Evolutionary conservation across 1,140 invertebrate genomes (phyloP), one percentile per base, ranked within the genome.

Genomic region (Zaprionus tsacasi): DNA sequence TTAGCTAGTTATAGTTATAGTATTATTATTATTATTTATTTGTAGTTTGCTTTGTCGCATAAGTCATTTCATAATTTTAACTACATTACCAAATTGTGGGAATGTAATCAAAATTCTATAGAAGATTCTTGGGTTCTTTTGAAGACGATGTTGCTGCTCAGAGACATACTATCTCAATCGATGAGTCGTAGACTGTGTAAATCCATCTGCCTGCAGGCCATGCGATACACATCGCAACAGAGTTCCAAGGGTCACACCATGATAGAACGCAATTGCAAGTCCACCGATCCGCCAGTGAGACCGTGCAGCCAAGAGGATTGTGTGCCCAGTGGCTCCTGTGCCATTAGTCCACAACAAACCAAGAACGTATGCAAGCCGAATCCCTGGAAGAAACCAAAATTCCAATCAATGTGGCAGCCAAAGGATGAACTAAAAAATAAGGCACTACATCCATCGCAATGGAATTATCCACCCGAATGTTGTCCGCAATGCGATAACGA

Each of bases 391-490:
- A 45, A 45, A 6, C 45, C 45, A 1, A 0, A 3, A 10, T 50
- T 50, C n/a, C 10, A 61, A 0, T 70, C 71, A 13, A 78, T 73
- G 65, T 87, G 83, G 83, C 45, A 67, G 17, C 21, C 21, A 21
- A 13, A 48, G 33, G 1, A 27, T 3, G n/a, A 3, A 15, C 7
- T 3, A 8, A 17, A 8, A 8, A 10, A 50, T 11, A 4, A 11
- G 17, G 50, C 61, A 0, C 61, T 57, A 7, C 3, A 0, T 13
- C 21, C 2, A 21, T 30, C 27, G 27, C 27, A 69, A 36, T 79
- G 55, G 75, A 45, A 75, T 17, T 79, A 45, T 27, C 78, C 70
- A 1, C 6, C 63, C 13, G 60, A 83, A 3, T 89, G 81, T 40
- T 89, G 83, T 12, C 65, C 68, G 5, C 12, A 10, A 0, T 85